Percentiles rank a stretch among this genome's conserved stretches.
phyloP scores from a whole-genome alignment of 2,797 vertebrate species.

The Knipowitschia caucasica region DNA sequence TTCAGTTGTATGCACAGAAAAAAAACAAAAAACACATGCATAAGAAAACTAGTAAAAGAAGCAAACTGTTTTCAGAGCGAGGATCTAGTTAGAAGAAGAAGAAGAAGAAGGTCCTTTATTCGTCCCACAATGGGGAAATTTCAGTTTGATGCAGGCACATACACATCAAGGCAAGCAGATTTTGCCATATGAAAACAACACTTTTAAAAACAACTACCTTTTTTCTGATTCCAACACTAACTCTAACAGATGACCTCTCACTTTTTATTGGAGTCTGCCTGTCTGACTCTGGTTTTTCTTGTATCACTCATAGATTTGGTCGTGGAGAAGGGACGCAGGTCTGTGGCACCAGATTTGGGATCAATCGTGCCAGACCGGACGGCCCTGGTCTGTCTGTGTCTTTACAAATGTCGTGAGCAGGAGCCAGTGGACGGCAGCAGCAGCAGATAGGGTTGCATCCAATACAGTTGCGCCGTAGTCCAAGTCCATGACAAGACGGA shows the following conservation, averaged over 20 bases:
- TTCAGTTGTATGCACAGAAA: too few species aligned
- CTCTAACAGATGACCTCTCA: not conserved
- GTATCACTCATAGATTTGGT: conserved; percentile 2
- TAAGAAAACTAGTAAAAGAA: too few species aligned
- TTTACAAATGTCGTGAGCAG: not conserved
- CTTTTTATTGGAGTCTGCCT: not conserved
- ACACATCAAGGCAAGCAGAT: too few species aligned
- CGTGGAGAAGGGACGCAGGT: conserved; percentile 12
- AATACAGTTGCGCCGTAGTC: conserved; percentile 33
- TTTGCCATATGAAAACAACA: not conserved
- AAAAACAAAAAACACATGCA: too few species aligned
- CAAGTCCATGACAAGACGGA: conserved; percentile 39
- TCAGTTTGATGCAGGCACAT: too few species aligned
- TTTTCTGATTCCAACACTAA: not conserved
- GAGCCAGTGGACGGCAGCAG: not conserved
- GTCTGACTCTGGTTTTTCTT: not conserved
- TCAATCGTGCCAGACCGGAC: conserved; percentile 2
- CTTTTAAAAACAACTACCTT: not conserved
- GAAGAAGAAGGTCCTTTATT: too few species aligned
- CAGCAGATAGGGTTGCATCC: conserved; percentile 33
- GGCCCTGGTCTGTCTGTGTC: not conserved
- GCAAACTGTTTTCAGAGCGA: too few species aligned
- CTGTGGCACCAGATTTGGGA: conserved; percentile 32
- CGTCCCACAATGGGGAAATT: too few species aligned
- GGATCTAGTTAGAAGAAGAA: too few species aligned